Evolutionary conservation across 1,140 invertebrate species (phyloP).

Genomic region (Uloborus diversus): DNA sequence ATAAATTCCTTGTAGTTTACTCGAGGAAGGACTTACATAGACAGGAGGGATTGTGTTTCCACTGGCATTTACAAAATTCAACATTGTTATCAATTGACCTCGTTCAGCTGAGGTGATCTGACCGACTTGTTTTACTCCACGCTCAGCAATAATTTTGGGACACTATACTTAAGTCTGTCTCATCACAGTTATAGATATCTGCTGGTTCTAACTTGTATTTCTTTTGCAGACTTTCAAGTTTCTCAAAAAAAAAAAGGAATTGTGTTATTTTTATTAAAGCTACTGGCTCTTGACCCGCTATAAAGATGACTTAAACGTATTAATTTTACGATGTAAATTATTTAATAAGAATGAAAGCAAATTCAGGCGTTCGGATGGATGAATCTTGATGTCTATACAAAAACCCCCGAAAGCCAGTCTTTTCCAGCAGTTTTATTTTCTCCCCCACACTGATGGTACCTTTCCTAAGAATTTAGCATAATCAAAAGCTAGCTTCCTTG

Average conservation of each 20-base stretch:
- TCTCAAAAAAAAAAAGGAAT: not conserved
- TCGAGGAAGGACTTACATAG: constrained; percentile 57
- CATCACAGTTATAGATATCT: constrained; percentile 5
- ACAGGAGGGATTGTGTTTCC: constrained; percentile 55
- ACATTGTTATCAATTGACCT: constrained; percentile 6
- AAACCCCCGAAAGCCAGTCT: not conserved
- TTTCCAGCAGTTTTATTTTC: constrained; percentile 6
- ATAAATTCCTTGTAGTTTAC: constrained; percentile 60
- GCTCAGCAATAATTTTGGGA: constrained; percentile 33
- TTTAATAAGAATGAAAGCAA: no score
- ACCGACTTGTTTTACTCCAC: constrained; percentile 36
- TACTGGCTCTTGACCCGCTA: not conserved
- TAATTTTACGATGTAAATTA: no score
- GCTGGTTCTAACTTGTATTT: constrained; percentile 7
- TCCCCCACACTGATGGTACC: not conserved
- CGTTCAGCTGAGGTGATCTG: constrained; percentile 16
- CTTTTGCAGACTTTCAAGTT: not conserved
- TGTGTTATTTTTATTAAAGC: not conserved
- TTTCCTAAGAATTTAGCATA: not conserved
- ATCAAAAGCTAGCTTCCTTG: not conserved
- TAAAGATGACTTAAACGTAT: no score
- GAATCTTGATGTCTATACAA: not conserved
- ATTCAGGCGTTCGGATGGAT: constrained; percentile 4
- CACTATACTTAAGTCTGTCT: constrained; percentile 9
- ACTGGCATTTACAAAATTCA: constrained; percentile 44